Percentiles rank a stretch among this genome's conserved stretches.
phyloP scores from a whole-genome alignment of 2,113 vertebrate genomes.

The Fulmarus glacialis region DNA sequence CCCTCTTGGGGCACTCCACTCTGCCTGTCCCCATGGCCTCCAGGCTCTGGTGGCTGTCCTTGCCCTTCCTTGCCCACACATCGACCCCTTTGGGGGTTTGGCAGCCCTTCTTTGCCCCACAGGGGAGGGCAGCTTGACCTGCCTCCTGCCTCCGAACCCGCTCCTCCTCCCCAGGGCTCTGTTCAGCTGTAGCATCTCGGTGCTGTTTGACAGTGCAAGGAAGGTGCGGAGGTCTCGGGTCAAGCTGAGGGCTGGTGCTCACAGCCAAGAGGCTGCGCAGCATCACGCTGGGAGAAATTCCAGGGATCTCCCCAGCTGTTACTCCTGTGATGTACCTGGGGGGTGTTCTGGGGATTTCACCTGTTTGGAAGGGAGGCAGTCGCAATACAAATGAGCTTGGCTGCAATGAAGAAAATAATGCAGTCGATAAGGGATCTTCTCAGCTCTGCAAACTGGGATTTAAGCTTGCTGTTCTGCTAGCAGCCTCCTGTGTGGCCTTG shows the following conservation, averaged over 20 bases:
- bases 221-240: accelerated
- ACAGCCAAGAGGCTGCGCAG: neutral
- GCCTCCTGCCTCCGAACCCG: neutral
- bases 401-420: neutral
- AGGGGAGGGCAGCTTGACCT: neutral
- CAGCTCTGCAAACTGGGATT: neutral
- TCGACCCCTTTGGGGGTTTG: neutral
- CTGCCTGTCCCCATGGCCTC: neutral
- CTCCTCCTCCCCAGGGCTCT: neutral
- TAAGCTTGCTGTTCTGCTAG: neutral
- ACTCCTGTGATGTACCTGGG: neutral
- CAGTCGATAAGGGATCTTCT: neutral
- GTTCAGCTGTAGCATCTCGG: neutral
- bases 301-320: neutral
- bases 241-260: neutral
- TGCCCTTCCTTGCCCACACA: neutral
- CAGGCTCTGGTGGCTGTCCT: neutral
- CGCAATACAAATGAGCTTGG: neutral
- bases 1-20: too few relatives aligned
- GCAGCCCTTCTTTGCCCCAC: neutral
- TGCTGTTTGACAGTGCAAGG: accelerated
- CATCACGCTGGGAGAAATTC: neutral
- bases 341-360: neutral
- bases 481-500: neutral
- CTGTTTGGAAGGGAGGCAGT: neutral